These are phyloP conservation scores for Miltochrista miniata DNA, from an alignment of 2,888 invertebrate genomes.

Conservation along the genomic window DNA sequence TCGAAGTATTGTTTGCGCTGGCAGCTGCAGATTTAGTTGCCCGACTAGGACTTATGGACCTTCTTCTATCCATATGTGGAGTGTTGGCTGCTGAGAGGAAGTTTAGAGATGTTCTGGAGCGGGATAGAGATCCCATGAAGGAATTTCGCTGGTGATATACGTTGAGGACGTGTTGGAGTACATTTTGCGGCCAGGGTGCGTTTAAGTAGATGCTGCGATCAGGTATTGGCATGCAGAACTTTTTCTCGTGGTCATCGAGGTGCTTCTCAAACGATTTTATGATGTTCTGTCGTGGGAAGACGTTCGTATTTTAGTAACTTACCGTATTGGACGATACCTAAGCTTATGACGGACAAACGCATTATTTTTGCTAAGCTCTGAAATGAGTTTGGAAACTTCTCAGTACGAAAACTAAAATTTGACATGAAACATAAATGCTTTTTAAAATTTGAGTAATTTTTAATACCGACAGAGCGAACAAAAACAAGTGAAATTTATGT, in stretches of 20 bases:
- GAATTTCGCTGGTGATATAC: slow-evolving; percentile 69
- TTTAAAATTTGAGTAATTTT: no score
- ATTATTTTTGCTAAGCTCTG: background rate
- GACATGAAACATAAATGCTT: no score
- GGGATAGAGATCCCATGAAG: slow-evolving; percentile 80
- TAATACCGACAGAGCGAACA: no score
- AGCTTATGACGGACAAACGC: slow-evolving; percentile 2
- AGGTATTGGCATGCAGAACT: slow-evolving; percentile 66
- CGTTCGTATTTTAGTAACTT: slow-evolving; percentile 8
- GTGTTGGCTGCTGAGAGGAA: slow-evolving; percentile 61
- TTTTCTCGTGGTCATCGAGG: slow-evolving; percentile 74
- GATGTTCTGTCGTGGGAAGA: slow-evolving; percentile 54
- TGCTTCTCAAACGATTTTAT: slow-evolving; percentile 64
- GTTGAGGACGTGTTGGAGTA: slow-evolving; percentile 66
- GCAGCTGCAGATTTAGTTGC: slow-evolving; percentile 56
- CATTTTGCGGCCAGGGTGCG: slow-evolving; percentile 75
- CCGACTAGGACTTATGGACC: slow-evolving; percentile 63
- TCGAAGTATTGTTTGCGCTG: slow-evolving; percentile 55
- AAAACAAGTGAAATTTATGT: no score
- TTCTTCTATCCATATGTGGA: slow-evolving; percentile 58
- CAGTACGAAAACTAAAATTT: background rate
- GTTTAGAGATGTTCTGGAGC: slow-evolving; percentile 83
- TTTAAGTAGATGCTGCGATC: slow-evolving; percentile 60
- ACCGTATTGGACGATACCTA: slow-evolving; percentile 2
- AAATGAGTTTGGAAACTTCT: background rate